Conservation (phyloP, 2,888 invertebrate genomes). For the Heteromyza rotundicornis region DNA sequence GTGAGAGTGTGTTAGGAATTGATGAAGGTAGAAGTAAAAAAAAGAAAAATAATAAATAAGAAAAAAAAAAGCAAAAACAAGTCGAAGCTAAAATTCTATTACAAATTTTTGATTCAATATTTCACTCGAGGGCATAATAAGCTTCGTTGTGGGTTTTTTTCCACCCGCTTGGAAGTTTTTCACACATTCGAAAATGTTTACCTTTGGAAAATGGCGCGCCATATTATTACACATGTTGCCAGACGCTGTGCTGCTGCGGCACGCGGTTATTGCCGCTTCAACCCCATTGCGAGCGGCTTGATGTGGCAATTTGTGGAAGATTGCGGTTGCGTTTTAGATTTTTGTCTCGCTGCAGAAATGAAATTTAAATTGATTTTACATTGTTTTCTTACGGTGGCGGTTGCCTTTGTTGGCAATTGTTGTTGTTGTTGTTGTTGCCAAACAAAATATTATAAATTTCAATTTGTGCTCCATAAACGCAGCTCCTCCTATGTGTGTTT, state of each 20-base stretch:
- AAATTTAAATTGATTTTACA: constrained; percentile 55
- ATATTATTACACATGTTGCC: constrained; percentile 10
- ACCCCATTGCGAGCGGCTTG: neutral
- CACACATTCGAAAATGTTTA: constrained; percentile 39
- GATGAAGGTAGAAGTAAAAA: constrained; percentile 44
- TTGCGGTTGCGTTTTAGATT: constrained; percentile 51
- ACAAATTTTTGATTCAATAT: constrained; percentile 46
- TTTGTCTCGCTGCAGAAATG: constrained; percentile 40
- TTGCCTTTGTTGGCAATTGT: constrained; percentile 31
- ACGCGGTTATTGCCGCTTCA: neutral
- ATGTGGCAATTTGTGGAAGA: constrained; percentile 49
- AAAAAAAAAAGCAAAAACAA: too few relatives aligned
- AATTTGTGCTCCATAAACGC: constrained; percentile 45
- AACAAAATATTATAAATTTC: constrained; percentile 51
- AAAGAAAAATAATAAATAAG: too few relatives aligned
- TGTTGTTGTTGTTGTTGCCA: constrained; percentile 28
- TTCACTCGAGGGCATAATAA: constrained; percentile 59
- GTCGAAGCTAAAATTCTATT: constrained; percentile 52
- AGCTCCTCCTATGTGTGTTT: too few relatives aligned
- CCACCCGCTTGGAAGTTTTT: constrained; percentile 4
- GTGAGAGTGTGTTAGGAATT: constrained; percentile 11
- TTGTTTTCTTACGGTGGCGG: constrained; percentile 39
- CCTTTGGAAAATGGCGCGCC: constrained; percentile 42
- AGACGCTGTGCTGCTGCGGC: neutral
- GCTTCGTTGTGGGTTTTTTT: constrained; percentile 30